Percentiles rank a stretch among this genome's conserved stretches.
phyloP scores from a whole-genome alignment of 2,797 vertebrate genomes.

The Malurus leucopterus region DNA sequence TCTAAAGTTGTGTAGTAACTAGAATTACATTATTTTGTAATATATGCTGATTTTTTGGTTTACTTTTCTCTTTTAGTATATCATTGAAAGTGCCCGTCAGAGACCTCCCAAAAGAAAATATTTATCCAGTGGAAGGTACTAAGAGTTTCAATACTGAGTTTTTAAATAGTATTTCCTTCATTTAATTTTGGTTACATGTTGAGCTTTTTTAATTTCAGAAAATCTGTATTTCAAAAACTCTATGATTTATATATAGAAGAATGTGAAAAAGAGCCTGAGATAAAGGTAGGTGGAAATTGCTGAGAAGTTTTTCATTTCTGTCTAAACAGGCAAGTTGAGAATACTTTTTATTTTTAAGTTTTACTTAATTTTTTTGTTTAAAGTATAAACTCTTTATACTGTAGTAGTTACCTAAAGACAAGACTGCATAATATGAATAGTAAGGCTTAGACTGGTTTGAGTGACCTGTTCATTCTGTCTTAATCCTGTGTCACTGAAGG shows the following conservation, averaged over 20 bases:
- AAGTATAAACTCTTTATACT: not conserved
- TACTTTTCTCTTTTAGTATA: conserved; percentile 81
- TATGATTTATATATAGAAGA: conserved; percentile 97
- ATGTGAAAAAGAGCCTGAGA: conserved; percentile 98
- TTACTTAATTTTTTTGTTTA: not conserved
- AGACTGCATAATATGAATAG: not conserved
- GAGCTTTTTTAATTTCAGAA: conserved; percentile 72
- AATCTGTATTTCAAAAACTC: conserved; percentile 97
- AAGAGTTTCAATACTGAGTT: not conserved
- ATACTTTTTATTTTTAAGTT: not conserved
- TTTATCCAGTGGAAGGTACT: conserved; percentile 81
- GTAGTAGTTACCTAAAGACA: not conserved
- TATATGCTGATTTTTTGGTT: not conserved
- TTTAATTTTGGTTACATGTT: conserved; percentile 6
- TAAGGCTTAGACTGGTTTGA: not conserved
- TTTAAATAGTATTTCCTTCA: not conserved
- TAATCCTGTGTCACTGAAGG: not conserved
- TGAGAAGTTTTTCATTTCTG: not conserved
- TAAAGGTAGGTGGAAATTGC: conserved; percentile 83
- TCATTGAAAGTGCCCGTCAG: conserved; percentile 97
- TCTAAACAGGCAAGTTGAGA: not conserved
- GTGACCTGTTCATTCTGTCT: not conserved
- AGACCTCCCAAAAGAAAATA: conserved; percentile 91
- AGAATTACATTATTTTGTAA: not conserved
- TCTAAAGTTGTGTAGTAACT: not conserved